Evolutionary conservation across 2,888 invertebrate species (phyloP).

Genomic region (Shargacucullia verbasci): DNA sequence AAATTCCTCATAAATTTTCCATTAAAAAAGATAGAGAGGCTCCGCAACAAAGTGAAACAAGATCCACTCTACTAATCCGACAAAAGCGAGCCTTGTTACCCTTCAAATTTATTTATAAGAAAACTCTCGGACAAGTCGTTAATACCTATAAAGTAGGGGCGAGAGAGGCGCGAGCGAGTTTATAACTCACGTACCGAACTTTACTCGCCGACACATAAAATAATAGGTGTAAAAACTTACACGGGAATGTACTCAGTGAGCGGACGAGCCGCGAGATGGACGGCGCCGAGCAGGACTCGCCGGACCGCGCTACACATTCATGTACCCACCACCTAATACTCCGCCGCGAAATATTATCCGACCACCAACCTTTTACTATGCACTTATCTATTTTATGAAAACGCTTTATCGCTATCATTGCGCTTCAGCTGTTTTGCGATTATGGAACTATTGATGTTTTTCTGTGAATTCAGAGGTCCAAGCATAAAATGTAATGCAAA

Average conservation of each 20-base stretch:
- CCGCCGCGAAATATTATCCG: slow-evolving; percentile 52
- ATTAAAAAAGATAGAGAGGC: slow-evolving; percentile 84
- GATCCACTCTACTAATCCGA: slow-evolving; percentile 89
- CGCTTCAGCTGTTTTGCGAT: slow-evolving; percentile 35
- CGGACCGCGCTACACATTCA: slow-evolving; percentile 54
- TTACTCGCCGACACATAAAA: slow-evolving; percentile 89
- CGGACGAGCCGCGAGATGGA: slow-evolving; percentile 85
- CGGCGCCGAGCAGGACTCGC: slow-evolving; percentile 67
- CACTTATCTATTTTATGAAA: slow-evolving; percentile 54
- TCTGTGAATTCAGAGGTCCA: slow-evolving; percentile 27
- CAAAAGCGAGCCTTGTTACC: slow-evolving; percentile 89
- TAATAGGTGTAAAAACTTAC: slow-evolving; percentile 90
- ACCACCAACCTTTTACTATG: slow-evolving; percentile 35
- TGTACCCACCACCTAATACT: slow-evolving; percentile 56
- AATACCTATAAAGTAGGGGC: slow-evolving; percentile 90
- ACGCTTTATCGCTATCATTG: slow-evolving; percentile 46
- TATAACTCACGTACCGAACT: slow-evolving; percentile 90
- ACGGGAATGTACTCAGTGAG: slow-evolving; percentile 89
- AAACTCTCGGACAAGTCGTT: slow-evolving; percentile 90
- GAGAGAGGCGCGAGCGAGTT: slow-evolving; percentile 89
- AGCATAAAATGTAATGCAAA: neutral
- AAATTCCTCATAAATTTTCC: slow-evolving; percentile 77
- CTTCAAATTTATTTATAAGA: slow-evolving; percentile 90
- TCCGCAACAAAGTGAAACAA: slow-evolving; percentile 88
- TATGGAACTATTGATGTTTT: slow-evolving; percentile 37